phyloP scores from a whole-genome alignment of 2,888 invertebrate genomes.

The Nebria salina region DNA sequence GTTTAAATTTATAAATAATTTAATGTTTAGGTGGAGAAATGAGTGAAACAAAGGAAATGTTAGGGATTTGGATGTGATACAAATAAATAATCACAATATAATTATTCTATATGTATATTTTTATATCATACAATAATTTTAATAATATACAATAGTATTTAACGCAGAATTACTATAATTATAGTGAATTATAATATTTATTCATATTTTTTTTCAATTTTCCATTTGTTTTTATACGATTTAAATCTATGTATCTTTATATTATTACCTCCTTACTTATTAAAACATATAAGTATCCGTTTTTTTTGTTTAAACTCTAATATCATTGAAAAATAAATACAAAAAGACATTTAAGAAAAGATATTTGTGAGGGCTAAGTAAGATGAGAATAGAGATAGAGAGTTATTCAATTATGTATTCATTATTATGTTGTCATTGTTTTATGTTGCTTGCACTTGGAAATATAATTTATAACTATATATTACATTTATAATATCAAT shows the following conservation, averaged over 20 bases:
- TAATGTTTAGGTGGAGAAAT: too few relatives aligned
- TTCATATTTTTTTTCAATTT: neutral
- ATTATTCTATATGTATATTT: slow-evolving; percentile 41
- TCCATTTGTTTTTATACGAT: slow-evolving; percentile 15
- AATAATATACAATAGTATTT: slow-evolving; percentile 43
- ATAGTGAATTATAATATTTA: slow-evolving; percentile 1
- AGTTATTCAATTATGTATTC: neutral
- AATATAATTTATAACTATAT: neutral
- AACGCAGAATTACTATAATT: slow-evolving; percentile 35
- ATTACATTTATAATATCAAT: neutral
- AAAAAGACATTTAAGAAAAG: slow-evolving; percentile 32
- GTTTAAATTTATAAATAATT: too few relatives aligned
- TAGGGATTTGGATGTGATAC: neutral
- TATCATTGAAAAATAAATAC: slow-evolving; percentile 39
- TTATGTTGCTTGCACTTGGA: neutral
- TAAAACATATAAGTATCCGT: slow-evolving; percentile 36
- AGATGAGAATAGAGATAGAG: neutral
- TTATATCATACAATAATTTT: slow-evolving; percentile 39
- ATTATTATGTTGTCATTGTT: neutral
- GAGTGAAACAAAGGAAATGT: too few relatives aligned
- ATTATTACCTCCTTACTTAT: slow-evolving; percentile 21
- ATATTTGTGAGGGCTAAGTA: neutral
- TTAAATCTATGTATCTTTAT: slow-evolving; percentile 24
- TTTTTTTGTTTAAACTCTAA: neutral
- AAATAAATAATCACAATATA: neutral